Conservation (phyloP, 2,888 invertebrate species). For the Sinodicranocentrus sp. region DNA sequence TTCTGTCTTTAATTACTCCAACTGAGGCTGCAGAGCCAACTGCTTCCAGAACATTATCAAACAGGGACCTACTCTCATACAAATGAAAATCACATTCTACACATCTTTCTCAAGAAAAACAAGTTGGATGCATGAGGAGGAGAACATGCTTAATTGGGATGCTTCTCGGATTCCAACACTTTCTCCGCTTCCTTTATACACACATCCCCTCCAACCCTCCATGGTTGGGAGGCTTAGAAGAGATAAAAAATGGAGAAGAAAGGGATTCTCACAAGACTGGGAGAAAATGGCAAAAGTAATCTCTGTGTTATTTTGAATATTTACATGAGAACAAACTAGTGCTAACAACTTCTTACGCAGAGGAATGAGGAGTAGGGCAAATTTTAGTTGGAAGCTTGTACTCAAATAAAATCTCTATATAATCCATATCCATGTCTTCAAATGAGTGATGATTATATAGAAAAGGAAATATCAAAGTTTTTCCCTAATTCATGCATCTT, state of each 20-base stretch:
- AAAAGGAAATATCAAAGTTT: neutral
- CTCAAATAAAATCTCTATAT: neutral
- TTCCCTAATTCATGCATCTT: neutral
- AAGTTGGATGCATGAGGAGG: conserved; percentile 10
- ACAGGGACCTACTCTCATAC: conserved; percentile 83
- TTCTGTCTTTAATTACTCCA: conserved; percentile 89
- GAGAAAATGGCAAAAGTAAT: no score
- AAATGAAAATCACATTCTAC: conserved; percentile 13
- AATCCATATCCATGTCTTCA: conserved; percentile 9
- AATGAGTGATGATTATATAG: conserved; percentile 4
- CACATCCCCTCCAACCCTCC: no score
- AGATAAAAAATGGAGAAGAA: no score
- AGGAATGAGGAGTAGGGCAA: no score
- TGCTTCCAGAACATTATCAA: conserved; percentile 91
- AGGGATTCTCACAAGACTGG: no score
- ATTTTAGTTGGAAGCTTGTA: no score
- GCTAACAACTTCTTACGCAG: no score
- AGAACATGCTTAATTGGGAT: conserved; percentile 52
- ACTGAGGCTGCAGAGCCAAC: conserved; percentile 91
- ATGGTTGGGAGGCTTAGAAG: no score
- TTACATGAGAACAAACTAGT: no score
- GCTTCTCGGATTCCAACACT: conserved; percentile 32
- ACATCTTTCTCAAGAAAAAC: conserved; percentile 19
- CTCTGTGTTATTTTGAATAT: no score
- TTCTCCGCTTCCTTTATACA: conserved; percentile 20